Conservation (phyloP, 53 echinoderm and acorn worm species). For the Patiria pectinifera region DNA sequence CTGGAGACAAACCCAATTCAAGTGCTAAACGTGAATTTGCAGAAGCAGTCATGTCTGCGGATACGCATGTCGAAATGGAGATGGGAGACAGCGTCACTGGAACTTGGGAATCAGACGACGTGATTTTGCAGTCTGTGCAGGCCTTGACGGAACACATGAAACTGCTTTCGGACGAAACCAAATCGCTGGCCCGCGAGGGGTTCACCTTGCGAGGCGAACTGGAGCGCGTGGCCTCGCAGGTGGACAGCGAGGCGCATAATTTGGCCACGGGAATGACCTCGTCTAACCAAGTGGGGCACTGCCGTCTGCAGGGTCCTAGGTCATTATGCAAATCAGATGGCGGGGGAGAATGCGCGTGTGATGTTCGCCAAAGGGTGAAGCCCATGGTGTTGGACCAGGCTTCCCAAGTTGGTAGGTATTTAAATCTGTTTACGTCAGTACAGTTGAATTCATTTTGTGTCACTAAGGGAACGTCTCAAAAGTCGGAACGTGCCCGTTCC, state of each 20-base stretch:
- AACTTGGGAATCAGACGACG: conserved; percentile 4
- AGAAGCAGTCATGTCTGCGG: conserved; percentile 4
- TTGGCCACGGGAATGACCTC: conserved; percentile 24
- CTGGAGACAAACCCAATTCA: neutral
- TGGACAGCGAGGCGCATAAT: conserved; percentile 18
- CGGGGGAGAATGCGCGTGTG: neutral
- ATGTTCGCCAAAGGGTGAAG: conserved; percentile 11
- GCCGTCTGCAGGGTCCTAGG: conserved; percentile 24
- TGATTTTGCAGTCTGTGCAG: conserved; percentile 65
- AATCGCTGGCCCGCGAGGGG: conserved; percentile 60
- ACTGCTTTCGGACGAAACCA: conserved; percentile 60
- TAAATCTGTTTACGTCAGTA: neutral
- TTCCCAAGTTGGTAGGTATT: conserved; percentile 52
- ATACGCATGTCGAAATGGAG: neutral
- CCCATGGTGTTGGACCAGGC: conserved; percentile 21
- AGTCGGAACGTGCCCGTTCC: too few relatives aligned
- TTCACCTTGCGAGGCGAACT: conserved; percentile 57
- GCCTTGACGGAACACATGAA: conserved; percentile 66
- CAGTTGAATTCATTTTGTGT: too few relatives aligned
- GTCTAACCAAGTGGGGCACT: neutral
- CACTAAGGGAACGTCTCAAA: too few relatives aligned
- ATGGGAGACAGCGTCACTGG: too few relatives aligned
- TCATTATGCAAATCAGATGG: conserved; percentile 20
- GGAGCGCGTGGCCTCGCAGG: conserved; percentile 69
- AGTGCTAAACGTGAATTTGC: neutral